Percentiles rank a stretch among this genome's conserved stretches.
These are phyloP conservation scores for Caenorhabditis wallacei DNA, from an alignment of 2,888 invertebrate genomes.

Conservation along the genomic window DNA sequence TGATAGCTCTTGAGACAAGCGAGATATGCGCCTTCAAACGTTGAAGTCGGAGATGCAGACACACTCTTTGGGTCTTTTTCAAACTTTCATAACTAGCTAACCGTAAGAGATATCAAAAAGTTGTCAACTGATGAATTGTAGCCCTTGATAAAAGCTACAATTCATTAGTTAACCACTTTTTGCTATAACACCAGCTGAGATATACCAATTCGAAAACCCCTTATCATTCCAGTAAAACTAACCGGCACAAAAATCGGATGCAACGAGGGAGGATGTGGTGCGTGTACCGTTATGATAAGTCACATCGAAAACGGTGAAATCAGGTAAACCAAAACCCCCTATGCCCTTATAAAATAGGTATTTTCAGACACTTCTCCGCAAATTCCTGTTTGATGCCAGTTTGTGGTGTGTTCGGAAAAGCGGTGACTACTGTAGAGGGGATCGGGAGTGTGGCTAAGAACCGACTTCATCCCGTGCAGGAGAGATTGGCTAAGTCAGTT, in stretches of 20 bases:
- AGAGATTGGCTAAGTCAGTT: constrained; percentile 78
- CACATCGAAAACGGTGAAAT: constrained; percentile 53
- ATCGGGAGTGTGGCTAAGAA: constrained; percentile 90
- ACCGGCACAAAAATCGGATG: constrained; percentile 84
- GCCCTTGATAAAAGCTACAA: too few species aligned
- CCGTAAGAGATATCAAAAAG: too few species aligned
- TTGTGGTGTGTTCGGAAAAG: constrained; percentile 91
- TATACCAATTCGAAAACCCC: too few species aligned
- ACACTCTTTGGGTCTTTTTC: too few species aligned
- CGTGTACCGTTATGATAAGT: constrained; percentile 84
- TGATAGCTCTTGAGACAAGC: too few species aligned
- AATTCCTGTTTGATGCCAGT: constrained; percentile 94
- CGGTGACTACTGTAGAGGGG: constrained; percentile 95
- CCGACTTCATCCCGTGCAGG: constrained; percentile 90
- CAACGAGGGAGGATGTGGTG: constrained; percentile 85
- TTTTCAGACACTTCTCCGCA: constrained; percentile 84
- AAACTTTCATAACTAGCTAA: too few species aligned
- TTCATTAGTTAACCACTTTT: too few species aligned
- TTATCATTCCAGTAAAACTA: constrained; percentile 70
- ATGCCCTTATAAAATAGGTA: not conserved
- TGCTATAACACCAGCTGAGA: too few species aligned
- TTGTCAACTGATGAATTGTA: too few species aligned
- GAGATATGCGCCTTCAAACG: too few species aligned
- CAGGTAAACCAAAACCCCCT: too few species aligned
- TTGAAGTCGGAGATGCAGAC: too few species aligned